These are phyloP conservation scores for Heliconius aoede DNA, from an alignment of 2,888 invertebrate species.

Conservation along the genomic window DNA sequence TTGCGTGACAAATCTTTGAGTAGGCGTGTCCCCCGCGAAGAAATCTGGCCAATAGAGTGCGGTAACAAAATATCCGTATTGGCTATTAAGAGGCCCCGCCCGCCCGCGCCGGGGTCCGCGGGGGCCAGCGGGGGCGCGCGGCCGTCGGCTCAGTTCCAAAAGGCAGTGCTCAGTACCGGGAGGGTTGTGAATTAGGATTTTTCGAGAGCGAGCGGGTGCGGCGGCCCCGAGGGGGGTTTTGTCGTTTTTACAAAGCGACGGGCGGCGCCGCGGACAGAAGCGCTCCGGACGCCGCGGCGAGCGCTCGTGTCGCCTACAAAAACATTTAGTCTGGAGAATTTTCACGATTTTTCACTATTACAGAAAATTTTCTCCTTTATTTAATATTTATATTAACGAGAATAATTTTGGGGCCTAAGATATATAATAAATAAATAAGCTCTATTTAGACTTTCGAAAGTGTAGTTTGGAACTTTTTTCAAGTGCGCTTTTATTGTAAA, in stretches of 20 bases:
- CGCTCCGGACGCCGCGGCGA: conserved; percentile 76
- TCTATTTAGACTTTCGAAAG: conserved; percentile 38
- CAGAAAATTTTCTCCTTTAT: conserved; percentile 33
- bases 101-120: conserved; percentile 57
- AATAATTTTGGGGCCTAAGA: conserved; percentile 24
- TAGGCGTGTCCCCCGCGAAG: conserved; percentile 79
- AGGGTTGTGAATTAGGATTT: conserved; percentile 63
- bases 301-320: conserved; percentile 65
- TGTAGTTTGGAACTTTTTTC: conserved; percentile 45
- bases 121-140: conserved; percentile 40
- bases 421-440: conserved; percentile 39
- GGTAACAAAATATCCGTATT: conserved; percentile 85
- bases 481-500: conserved; percentile 43
- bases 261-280: conserved; percentile 71
- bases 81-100: conserved; percentile 83
- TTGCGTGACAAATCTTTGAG: conserved; percentile 55
- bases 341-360: conserved; percentile 57
- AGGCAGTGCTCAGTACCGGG: conserved; percentile 55
- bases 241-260: conserved; percentile 62
- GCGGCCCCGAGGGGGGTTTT: conserved; percentile 58
- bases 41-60: conserved; percentile 86
- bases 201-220: conserved; percentile 56
- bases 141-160: conserved; percentile 51
- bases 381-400: neutral
- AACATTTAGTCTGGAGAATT: conserved; percentile 45